Evolutionary conservation across 2,797 vertebrate species (phyloP).

Genomic region (Catharus ustulatus): DNA sequence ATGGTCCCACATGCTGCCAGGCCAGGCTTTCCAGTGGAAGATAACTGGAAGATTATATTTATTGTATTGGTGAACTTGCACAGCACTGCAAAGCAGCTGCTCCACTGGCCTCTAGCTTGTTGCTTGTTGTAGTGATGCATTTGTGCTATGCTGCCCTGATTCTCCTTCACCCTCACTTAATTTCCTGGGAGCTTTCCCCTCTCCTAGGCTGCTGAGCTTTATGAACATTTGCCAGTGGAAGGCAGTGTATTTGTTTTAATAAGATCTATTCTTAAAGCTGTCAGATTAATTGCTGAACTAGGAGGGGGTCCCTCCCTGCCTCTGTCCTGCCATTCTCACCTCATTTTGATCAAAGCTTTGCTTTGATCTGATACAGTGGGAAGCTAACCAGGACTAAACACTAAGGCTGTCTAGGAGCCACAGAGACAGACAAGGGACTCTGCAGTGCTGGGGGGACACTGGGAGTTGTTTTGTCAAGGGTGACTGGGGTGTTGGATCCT

Average conservation of each 20-base stretch:
- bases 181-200: background rate
- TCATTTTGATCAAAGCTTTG: background rate
- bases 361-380: background rate
- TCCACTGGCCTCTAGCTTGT: background rate
- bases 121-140: background rate
- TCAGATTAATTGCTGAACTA: background rate
- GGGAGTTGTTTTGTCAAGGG: background rate
- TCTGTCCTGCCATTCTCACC: background rate
- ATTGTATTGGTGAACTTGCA: background rate
- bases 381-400: background rate
- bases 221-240: background rate
- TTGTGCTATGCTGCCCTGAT: background rate
- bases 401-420: background rate
- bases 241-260: background rate
- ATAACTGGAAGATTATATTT: background rate
- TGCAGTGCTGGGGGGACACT: background rate
- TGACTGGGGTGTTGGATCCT: background rate
- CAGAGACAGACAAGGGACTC: background rate
- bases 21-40: background rate
- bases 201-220: background rate
- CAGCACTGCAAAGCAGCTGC: background rate
- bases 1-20: background rate
- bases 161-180: background rate
- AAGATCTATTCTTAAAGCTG: slow-evolving; percentile 3
- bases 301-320: background rate